Evolutionary conservation across 2,113 vertebrate species (phyloP).

Genomic region (Calypte anna): DNA sequence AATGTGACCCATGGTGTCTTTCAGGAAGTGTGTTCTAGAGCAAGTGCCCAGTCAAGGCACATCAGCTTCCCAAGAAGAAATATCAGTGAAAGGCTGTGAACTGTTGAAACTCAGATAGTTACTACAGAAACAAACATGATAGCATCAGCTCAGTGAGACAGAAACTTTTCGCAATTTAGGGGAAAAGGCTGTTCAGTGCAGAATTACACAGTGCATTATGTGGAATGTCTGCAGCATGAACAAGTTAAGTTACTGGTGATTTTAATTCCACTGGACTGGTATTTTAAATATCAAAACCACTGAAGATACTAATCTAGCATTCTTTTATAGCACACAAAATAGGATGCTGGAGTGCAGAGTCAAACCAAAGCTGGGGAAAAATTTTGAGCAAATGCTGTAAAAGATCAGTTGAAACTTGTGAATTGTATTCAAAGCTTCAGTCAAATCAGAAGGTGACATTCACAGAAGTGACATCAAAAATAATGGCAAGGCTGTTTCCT

Average conservation of each 20-base stretch:
- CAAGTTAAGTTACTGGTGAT: neutral
- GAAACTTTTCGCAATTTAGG: neutral
- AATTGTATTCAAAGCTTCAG: neutral
- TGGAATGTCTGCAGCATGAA: neutral
- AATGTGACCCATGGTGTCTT: neutral
- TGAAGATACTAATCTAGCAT: neutral
- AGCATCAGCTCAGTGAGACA: neutral
- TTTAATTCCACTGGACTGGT: neutral
- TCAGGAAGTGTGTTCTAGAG: neutral
- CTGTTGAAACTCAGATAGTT: neutral
- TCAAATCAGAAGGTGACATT: neutral
- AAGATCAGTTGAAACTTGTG: neutral
- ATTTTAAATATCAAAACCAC: neutral
- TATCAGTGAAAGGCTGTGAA: neutral
- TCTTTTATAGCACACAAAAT: neutral
- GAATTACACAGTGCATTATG: neutral
- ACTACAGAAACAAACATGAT: conserved; percentile 12
- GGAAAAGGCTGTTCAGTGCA: neutral
- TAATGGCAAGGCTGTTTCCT: neutral
- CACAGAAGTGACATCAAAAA: neutral
- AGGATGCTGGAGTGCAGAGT: neutral
- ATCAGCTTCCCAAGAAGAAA: neutral
- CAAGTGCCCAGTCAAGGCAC: neutral
- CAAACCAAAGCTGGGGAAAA: neutral
- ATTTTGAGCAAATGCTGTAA: neutral